A percentile compares a stretch with the other conserved stretches of the same genome.
Evolutionary conservation across 2,888 invertebrate genomes (phyloP).

Genomic region (Tetrapedia diversipes): DNA sequence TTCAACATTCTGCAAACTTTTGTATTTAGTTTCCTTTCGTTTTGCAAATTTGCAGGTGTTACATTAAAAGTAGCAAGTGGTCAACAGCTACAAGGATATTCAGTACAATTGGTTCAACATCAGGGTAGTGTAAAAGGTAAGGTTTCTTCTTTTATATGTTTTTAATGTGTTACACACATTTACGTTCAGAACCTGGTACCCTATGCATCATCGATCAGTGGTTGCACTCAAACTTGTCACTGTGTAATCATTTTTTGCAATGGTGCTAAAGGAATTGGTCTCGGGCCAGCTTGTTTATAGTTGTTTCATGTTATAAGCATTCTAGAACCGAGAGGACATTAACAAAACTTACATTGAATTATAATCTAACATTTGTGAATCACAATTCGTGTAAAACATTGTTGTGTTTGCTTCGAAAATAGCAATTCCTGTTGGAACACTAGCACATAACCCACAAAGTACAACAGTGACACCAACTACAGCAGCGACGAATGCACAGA

Average conservation of each 20-base stretch:
- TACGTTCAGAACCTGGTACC: conserved; percentile 16
- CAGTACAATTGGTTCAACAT: conserved; percentile 85
- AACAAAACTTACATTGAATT: conserved; percentile 44
- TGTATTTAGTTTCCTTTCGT: conserved; percentile 58
- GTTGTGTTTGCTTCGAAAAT: conserved; percentile 59
- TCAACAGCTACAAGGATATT: conserved; percentile 83
- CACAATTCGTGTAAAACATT: conserved; percentile 51
- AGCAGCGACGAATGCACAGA: conserved; percentile 79
- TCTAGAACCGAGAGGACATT: conserved; percentile 76
- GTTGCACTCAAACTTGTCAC: conserved; percentile 57
- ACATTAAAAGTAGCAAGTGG: conserved; percentile 81
- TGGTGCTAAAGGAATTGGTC: conserved; percentile 78
- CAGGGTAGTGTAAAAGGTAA: conserved; percentile 85
- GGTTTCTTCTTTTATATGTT: background rate
- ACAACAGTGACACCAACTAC: conserved; percentile 74
- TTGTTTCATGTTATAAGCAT: conserved; percentile 68
- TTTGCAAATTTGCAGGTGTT: conserved; percentile 70
- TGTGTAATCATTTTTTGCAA: conserved; percentile 75
- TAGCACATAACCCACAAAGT: conserved; percentile 78
- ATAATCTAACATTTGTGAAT: conserved; percentile 35
- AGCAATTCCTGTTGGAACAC: conserved; percentile 84
- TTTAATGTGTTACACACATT: conserved; percentile 14
- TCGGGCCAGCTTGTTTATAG: conserved; percentile 82
- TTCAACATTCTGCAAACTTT: background rate
- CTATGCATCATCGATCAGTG: conserved; percentile 73